Conservation (phyloP, 1,140 invertebrate species). For the Heliconius congener region DNA sequence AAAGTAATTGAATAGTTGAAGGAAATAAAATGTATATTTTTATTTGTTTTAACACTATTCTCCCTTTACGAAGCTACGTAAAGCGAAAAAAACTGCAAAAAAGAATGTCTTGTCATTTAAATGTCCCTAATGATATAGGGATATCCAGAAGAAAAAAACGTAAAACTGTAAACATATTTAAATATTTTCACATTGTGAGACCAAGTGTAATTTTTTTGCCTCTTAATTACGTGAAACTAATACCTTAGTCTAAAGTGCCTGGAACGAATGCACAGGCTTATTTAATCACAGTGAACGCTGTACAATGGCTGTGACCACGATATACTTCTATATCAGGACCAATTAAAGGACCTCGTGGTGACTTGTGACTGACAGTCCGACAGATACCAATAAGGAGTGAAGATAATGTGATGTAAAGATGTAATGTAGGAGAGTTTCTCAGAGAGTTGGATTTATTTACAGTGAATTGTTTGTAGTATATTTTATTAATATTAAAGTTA, state of each 20-base stretch:
- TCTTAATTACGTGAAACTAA: conserved; percentile 39
- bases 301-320: conserved; percentile 17
- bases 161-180: background rate
- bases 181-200: background rate
- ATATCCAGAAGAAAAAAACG: background rate
- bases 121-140: too few species aligned
- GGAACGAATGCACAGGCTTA: conserved; percentile 32
- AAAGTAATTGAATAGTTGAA: too few species aligned
- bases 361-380: background rate
- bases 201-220: conserved; percentile 14
- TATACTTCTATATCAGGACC: background rate
- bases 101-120: too few species aligned
- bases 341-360: background rate
- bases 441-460: background rate
- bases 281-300: conserved; percentile 27
- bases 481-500: background rate
- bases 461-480: too few species aligned
- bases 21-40: too few species aligned
- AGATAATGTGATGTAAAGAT: background rate
- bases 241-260: conserved; percentile 34
- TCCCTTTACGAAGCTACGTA: too few species aligned
- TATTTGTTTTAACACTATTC: too few species aligned
- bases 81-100: too few species aligned
- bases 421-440: background rate
- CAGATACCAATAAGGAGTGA: background rate